A percentile compares a stretch with the other conserved stretches of the same genome.
Evolutionary conservation across 2,888 invertebrate species (phyloP).

Genomic region (Coremacera marginata): DNA sequence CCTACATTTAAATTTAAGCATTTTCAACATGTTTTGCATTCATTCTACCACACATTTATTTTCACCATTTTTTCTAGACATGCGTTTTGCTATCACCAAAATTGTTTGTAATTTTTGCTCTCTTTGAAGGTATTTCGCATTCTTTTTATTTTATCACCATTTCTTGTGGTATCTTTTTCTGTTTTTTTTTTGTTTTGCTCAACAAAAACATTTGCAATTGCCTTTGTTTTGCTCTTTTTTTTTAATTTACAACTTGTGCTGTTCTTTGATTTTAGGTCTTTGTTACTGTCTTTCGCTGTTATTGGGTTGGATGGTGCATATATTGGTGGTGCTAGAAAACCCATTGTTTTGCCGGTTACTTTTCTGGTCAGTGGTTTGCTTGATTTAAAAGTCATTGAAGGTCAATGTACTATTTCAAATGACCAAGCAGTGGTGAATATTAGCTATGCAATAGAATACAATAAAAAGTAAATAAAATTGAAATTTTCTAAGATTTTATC

Average conservation of each 20-base stretch:
- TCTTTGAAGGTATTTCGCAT: background rate
- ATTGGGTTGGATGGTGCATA: too few species aligned
- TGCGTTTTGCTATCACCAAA: background rate
- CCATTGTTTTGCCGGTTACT: background rate
- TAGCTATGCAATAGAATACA: too few species aligned
- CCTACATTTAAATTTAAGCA: too few species aligned
- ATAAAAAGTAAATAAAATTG: too few species aligned
- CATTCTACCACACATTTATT: background rate
- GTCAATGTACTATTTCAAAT: background rate
- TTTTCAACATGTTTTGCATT: too few species aligned
- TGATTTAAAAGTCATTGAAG: background rate
- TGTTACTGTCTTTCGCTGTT: too few species aligned
- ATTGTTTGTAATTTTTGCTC: background rate
- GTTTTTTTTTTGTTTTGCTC: conserved; percentile 20
- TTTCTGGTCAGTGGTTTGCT: background rate
- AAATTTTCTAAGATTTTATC: too few species aligned
- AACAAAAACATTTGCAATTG: conserved; percentile 1
- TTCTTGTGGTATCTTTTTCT: background rate
- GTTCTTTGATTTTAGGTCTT: too few species aligned
- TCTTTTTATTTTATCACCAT: background rate
- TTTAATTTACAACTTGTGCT: too few species aligned
- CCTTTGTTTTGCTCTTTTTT: background rate
- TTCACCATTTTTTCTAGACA: background rate
- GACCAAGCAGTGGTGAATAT: too few species aligned
- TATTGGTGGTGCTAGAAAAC: background rate